A percentile compares a stretch with the other conserved stretches of the same genome.
Conservation (phyloP, 2,888 invertebrate genomes). For the Acanthosepion lycidas region DNA sequence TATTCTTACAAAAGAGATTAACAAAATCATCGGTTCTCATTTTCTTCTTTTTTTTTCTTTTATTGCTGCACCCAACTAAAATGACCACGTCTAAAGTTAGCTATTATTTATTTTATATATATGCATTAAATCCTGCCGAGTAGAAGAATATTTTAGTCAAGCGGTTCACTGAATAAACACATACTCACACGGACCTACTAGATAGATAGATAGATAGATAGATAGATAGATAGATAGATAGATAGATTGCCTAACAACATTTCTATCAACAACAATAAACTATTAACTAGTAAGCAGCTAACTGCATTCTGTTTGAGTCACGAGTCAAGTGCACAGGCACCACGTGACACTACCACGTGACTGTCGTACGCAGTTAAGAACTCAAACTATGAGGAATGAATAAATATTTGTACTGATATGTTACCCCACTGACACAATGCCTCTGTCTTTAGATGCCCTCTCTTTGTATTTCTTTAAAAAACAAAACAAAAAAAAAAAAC, state of each 20-base stretch:
- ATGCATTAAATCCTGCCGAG: neutral
- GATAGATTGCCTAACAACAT: neutral
- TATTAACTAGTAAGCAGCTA: neutral
- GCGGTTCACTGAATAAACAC: no score
- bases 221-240: neutral
- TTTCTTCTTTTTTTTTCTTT: no score
- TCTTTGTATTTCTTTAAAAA: neutral
- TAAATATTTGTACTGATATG: neutral
- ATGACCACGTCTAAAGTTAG: neutral
- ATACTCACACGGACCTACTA: no score
- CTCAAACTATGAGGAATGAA: neutral
- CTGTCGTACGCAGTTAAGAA: neutral
- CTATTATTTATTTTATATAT: neutral
- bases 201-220: neutral
- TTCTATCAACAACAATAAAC: neutral
- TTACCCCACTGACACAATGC: neutral
- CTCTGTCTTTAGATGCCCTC: neutral
- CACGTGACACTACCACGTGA: neutral
- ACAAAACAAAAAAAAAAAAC: rapidly evolving
- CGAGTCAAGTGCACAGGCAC: neutral
- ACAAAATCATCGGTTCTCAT: neutral
- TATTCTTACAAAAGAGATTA: neutral
- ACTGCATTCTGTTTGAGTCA: neutral
- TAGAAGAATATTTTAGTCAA: neutral
- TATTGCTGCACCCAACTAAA: neutral